Evolutionary conservation across 2,888 invertebrate species (phyloP).

Genomic region (Hydrotaea diabolus): DNA sequence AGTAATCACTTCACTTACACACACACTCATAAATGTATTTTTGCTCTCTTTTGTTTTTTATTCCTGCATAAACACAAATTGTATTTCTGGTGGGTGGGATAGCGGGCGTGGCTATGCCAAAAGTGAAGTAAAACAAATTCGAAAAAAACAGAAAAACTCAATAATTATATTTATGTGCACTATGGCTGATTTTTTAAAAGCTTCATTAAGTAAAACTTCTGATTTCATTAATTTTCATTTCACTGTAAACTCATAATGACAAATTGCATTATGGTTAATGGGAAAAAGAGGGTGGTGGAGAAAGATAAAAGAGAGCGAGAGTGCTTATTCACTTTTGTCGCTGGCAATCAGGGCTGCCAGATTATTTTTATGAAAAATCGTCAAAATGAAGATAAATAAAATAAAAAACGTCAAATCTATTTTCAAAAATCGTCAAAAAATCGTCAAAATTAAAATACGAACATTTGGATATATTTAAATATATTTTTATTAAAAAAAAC

Average conservation of each 20-base stretch:
- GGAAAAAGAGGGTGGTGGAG: background rate
- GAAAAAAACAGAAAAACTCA: conserved; percentile 21
- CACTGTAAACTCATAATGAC: conserved; percentile 69
- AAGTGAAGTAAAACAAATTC: conserved; percentile 5
- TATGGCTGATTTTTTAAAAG: conserved; percentile 66
- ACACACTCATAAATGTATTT: background rate
- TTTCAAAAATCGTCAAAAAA: too few relatives aligned
- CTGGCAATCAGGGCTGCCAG: too few relatives aligned
- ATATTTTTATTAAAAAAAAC: too few relatives aligned
- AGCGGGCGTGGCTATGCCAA: background rate
- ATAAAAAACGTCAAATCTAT: too few relatives aligned
- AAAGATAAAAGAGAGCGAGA: background rate
- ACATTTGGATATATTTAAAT: too few relatives aligned
- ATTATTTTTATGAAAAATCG: too few relatives aligned
- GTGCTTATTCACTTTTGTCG: background rate
- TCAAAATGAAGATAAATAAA: too few relatives aligned
- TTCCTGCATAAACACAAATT: too few relatives aligned
- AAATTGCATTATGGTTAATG: conserved; percentile 71
- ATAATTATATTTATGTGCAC: conserved; percentile 54
- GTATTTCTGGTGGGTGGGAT: too few relatives aligned
- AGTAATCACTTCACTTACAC: background rate
- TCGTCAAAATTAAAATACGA: too few relatives aligned
- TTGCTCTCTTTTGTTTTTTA: background rate
- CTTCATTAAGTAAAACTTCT: conserved; percentile 68
- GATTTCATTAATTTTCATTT: conserved; percentile 68